Evolutionary conservation across 2,113 vertebrate genomes (phyloP).

Genomic region (Zosterops lateralis): DNA sequence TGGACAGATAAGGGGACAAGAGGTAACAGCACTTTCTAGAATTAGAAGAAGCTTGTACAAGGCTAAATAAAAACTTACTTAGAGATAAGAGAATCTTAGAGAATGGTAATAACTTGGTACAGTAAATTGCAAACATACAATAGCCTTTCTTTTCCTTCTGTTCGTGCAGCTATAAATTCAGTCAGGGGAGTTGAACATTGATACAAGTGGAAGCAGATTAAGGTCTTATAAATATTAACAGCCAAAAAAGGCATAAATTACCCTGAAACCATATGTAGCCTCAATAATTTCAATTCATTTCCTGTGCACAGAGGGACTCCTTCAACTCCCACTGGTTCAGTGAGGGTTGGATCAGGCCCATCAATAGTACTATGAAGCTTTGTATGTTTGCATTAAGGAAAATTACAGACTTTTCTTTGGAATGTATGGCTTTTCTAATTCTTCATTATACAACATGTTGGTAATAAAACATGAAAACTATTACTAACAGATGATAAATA

Average conservation of each 20-base stretch:
- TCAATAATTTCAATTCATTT: constrained; percentile 54
- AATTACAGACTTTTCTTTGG: constrained; percentile 38
- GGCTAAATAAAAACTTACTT: background rate
- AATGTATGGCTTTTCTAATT: background rate
- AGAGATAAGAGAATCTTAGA: background rate
- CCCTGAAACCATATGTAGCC: constrained; percentile 31
- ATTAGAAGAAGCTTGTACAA: background rate
- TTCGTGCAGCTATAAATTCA: background rate
- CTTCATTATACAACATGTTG: constrained; percentile 42
- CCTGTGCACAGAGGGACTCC: constrained; percentile 18
- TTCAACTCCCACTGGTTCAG: constrained; percentile 29
- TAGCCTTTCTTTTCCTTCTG: background rate
- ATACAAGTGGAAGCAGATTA: constrained; percentile 39
- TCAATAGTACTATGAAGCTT: background rate
- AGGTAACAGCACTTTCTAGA: background rate
- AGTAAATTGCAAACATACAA: background rate
- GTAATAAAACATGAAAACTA: constrained; percentile 39
- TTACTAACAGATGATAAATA: constrained; percentile 40
- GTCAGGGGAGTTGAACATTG: background rate
- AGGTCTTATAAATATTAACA: constrained; percentile 36
- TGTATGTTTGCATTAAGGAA: constrained; percentile 16
- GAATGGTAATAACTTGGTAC: background rate
- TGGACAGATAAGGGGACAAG: background rate
- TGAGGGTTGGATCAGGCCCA: constrained; percentile 25
- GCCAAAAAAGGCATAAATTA: constrained; percentile 23